These are phyloP conservation scores for Typhlichthys eigenmanni DNA, from an alignment of 2,797 vertebrate genomes.

Conservation along the genomic window DNA sequence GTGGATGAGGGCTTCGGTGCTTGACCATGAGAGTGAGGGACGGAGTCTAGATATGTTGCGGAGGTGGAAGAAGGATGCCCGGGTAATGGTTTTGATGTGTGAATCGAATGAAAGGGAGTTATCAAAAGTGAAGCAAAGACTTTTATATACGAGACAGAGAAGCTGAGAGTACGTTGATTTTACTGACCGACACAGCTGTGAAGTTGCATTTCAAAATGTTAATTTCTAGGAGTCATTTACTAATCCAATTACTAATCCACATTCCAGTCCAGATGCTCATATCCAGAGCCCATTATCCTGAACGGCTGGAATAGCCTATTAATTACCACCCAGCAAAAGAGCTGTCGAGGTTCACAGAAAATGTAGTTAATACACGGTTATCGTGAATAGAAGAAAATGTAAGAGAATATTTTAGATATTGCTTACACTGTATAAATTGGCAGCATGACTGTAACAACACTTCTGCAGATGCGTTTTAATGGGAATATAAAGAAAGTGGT, in stretches of 20 bases:
- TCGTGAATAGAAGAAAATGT: conserved; percentile 8
- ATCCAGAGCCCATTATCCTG: conserved; percentile 21
- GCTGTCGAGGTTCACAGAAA: conserved; percentile 33
- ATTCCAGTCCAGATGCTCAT: conserved; percentile 35
- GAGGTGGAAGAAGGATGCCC: no score
- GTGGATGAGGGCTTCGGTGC: no score
- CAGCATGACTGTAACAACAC: no score
- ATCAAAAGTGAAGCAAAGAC: no score
- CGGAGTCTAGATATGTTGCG: background rate
- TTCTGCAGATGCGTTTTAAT: no score
- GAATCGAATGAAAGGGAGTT: no score
- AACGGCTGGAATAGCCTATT: conserved; percentile 22
- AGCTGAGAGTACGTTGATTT: conserved; percentile 12
- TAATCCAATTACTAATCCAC: conserved; percentile 38
- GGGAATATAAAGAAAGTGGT: no score
- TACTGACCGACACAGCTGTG: conserved; percentile 11
- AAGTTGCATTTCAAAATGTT: conserved; percentile 22
- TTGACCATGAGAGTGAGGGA: background rate
- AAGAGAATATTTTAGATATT: background rate
- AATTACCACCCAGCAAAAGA: conserved; percentile 27
- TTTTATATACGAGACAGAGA: background rate
- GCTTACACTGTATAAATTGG: no score
- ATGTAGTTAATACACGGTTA: conserved; percentile 27
- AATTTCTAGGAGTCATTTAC: conserved; percentile 35
- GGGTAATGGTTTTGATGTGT: no score